Conservation (phyloP, 2,888 invertebrate species). For the Hirtodrosophila alboralis region DNA sequence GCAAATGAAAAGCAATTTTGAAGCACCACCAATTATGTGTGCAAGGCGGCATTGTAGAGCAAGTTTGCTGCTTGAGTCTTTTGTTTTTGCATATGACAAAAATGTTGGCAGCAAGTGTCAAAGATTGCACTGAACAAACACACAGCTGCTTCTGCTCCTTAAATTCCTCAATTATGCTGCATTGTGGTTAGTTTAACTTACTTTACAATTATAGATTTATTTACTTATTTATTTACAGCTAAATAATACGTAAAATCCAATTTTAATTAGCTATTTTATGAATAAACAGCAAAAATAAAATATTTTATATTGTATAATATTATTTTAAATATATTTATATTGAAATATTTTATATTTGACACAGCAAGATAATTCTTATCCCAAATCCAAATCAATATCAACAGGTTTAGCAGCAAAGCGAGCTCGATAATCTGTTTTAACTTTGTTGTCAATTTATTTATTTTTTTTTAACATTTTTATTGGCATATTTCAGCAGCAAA, state of each 20-base stretch:
- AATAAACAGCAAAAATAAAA: too few species aligned
- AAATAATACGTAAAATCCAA: too few species aligned
- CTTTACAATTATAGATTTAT: background rate
- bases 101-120: slow-evolving; percentile 53
- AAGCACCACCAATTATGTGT: slow-evolving; percentile 65
- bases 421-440: slow-evolving; percentile 12
- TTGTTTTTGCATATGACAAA: slow-evolving; percentile 72
- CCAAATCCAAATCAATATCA: background rate
- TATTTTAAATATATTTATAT: too few species aligned
- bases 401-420: slow-evolving; percentile 1
- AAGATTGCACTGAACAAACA: slow-evolving; percentile 17
- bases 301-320: too few species aligned
- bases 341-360: background rate
- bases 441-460: slow-evolving; percentile 7
- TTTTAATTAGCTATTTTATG: background rate
- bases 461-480: too few species aligned
- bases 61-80: slow-evolving; percentile 67
- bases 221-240: too few species aligned
- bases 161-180: slow-evolving; percentile 22
- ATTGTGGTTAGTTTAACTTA: background rate
- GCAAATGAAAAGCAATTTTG: slow-evolving; percentile 76
- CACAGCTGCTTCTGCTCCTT: slow-evolving; percentile 28
- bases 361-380: slow-evolving; percentile 2
- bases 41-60: slow-evolving; percentile 15
- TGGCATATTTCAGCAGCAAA: slow-evolving; percentile 21